Evolutionary conservation across 2,888 invertebrate species (phyloP).

Genomic region (Laothoe populi): DNA sequence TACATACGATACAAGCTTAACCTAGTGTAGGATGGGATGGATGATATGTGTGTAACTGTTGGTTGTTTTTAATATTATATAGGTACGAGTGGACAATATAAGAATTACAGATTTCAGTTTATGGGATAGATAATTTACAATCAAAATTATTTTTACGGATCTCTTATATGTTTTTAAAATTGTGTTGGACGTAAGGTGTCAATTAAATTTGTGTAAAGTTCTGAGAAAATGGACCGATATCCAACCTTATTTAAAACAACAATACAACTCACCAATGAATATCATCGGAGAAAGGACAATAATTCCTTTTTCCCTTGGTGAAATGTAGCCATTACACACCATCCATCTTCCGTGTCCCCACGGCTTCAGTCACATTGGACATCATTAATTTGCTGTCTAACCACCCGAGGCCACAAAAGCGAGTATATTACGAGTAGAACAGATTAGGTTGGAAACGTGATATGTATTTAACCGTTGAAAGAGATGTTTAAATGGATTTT

Average conservation of each 20-base stretch:
- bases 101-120: too few relatives aligned
- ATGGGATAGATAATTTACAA: too few relatives aligned
- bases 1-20: too few relatives aligned
- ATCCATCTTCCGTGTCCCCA: conserved; percentile 15
- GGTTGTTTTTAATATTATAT: too few relatives aligned
- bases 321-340: conserved; percentile 2
- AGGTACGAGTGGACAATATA: too few relatives aligned
- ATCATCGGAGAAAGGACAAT: not conserved
- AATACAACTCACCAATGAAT: not conserved
- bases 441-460: conserved; percentile 13
- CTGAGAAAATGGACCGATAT: not conserved
- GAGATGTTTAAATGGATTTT: conserved; percentile 1
- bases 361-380: conserved; percentile 9
- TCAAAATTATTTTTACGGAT: too few relatives aligned
- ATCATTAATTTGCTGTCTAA: conserved; percentile 22
- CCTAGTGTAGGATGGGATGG: too few relatives aligned
- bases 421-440: not conserved
- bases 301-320: not conserved
- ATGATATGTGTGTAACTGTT: too few relatives aligned
- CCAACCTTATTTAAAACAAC: not conserved
- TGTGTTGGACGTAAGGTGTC: too few relatives aligned
- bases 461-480: not conserved
- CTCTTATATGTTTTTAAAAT: too few relatives aligned
- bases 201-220: too few relatives aligned
- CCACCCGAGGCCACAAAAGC: conserved; percentile 8